These are phyloP conservation scores for Hemichromis elongatus DNA, from an alignment of 2,113 vertebrate genomes.

Conservation along the genomic window DNA sequence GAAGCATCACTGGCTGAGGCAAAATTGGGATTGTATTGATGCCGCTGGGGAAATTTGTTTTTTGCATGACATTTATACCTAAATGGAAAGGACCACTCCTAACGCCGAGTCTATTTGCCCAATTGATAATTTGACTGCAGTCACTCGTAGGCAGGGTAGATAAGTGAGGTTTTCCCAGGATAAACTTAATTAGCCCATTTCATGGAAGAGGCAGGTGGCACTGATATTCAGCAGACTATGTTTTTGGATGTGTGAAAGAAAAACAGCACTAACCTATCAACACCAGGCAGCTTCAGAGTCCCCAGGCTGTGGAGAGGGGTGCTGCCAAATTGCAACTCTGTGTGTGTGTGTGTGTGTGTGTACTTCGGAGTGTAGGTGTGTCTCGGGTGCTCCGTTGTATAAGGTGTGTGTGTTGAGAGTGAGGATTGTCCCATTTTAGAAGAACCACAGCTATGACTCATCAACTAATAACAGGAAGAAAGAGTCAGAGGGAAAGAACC, in stretches of 20 bases:
- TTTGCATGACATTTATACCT: background rate
- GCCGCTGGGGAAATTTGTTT: background rate
- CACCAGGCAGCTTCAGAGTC: slow-evolving; percentile 39
- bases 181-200: slow-evolving; percentile 26
- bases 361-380: background rate
- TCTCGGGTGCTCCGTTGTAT: background rate
- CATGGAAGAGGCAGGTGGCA: slow-evolving; percentile 10
- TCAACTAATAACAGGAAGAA: slow-evolving; percentile 25
- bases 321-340: slow-evolving; percentile 6
- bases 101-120: background rate
- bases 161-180: background rate
- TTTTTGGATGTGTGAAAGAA: slow-evolving; percentile 26
- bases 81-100: background rate
- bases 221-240: slow-evolving; percentile 1
- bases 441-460: slow-evolving; percentile 52
- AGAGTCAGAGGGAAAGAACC: background rate
- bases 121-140: background rate
- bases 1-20: background rate
- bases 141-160: background rate
- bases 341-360: background rate
- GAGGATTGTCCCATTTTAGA: slow-evolving; percentile 43
- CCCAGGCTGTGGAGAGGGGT: slow-evolving; percentile 1
- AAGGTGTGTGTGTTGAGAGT: background rate
- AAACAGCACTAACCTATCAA: slow-evolving; percentile 50
- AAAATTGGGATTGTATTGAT: background rate